A percentile compares a stretch with the other conserved stretches of the same genome.
phyloP scores from a whole-genome alignment of 1,140 invertebrate genomes.

The Bombyx mandarina region DNA sequence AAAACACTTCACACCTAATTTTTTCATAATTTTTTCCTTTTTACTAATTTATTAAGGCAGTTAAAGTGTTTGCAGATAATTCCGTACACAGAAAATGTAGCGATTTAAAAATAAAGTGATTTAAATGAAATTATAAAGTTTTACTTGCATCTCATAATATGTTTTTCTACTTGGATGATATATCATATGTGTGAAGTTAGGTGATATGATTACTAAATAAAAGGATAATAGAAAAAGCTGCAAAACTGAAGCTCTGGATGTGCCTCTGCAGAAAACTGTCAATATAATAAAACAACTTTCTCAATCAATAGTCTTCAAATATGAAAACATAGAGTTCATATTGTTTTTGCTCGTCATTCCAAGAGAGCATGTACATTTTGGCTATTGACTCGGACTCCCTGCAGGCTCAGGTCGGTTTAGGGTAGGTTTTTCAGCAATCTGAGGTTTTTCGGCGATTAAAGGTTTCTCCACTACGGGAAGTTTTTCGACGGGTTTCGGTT shows the following conservation, averaged over 20 bases:
- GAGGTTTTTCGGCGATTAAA: slow-evolving; percentile 29
- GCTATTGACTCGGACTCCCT: slow-evolving; percentile 54
- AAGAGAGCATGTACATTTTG: slow-evolving; percentile 35
- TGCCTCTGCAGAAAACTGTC: slow-evolving; percentile 3
- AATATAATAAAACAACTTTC: slow-evolving; percentile 5
- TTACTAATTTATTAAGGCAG: too few species aligned
- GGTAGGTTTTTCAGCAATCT: slow-evolving; percentile 40
- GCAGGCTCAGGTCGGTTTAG: slow-evolving; percentile 43
- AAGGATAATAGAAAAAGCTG: not conserved
- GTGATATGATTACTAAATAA: too few species aligned
- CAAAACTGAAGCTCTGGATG: slow-evolving; percentile 6
- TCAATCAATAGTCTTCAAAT: slow-evolving; percentile 54
- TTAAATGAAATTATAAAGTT: too few species aligned
- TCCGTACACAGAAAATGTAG: too few species aligned
- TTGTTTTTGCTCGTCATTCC: slow-evolving; percentile 23
- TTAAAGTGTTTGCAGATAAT: too few species aligned
- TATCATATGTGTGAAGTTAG: too few species aligned
- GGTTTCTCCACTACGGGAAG: slow-evolving; percentile 32
- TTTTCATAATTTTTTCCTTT: too few species aligned
- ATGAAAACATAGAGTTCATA: slow-evolving; percentile 58
- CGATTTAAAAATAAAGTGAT: too few species aligned
- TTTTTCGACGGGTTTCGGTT: slow-evolving; percentile 20
- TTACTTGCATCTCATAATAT: too few species aligned
- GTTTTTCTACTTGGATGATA: too few species aligned
- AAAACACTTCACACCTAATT: too few species aligned